Base-by-base conservation (phyloP, 64 coral and sea anemone genomes). In the Stichodactyla mertensii region DNA sequence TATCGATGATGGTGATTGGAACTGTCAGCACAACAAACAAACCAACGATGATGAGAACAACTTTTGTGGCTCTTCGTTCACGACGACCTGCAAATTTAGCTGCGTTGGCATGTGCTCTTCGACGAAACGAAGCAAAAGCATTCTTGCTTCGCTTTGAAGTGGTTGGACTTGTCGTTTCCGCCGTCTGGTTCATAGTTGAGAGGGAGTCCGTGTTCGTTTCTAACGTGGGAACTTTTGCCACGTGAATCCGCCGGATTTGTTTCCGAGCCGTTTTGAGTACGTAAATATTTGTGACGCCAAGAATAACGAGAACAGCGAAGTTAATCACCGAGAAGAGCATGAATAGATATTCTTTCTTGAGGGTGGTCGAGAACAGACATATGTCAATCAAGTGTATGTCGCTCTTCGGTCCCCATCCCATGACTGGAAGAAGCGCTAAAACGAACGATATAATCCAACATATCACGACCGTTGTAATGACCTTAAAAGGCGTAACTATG, bases 311-410 rank as follows among this genome's bases (percentile, higher is more conserved):
- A 22, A 97, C 94, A 28, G 85, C 80, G 54, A 97, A 92, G 86
- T 97, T 97, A 27, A 97, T 90, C 15, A 97, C 58, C 18, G 91
- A 93, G 64, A 97, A 97, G 83, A 97, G 66, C 62, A 87, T 81
- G 16, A 93, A 88, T 18, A 97, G 56, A 6, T 97, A 93, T 45
- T 93, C 94, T 19, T 87, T 79, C 10, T 20, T 85, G 3, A 97
- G 86, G 2, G 91, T 93, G 26, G 90, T 97, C 51, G 91, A 90
- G 56, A 86, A 97, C 56, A 97, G 87, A 55, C 94, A 97, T 53
- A 97, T 97, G 51, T 90, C 88, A 64, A 60, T 64, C 52, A 83
- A 57, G 15, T 97, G 60, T 10, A 87, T 85, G 54, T 51, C 84
- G 16, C 22, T 55, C 4, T 87, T 64, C 0, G 79, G 31, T 22